Conservation (phyloP, 2,113 vertebrate genomes). For the Aegithalos caudatus region DNA sequence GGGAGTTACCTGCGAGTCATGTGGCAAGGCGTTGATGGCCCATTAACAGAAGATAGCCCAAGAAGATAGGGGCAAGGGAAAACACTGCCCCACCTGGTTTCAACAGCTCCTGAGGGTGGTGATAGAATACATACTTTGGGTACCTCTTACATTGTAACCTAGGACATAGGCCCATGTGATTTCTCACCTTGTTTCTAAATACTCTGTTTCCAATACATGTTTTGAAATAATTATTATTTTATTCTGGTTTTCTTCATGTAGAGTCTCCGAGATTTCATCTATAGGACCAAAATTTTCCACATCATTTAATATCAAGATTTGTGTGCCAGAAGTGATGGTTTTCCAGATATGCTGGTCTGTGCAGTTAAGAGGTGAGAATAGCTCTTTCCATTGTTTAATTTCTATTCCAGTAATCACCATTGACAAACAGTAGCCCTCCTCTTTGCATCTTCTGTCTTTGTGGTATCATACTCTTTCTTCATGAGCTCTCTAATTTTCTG, state of each 20-base stretch:
- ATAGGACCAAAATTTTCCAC: not conserved
- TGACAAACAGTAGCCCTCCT: not conserved
- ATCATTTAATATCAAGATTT: not conserved
- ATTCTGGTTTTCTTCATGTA: not conserved
- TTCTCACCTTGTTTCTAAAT: not conserved
- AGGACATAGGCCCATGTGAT: fast-evolving
- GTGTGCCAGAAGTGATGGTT: not conserved
- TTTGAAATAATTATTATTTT: not conserved
- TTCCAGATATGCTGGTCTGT: not conserved
- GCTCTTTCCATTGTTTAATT: not conserved
- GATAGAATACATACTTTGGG: no score
- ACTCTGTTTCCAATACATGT: not conserved
- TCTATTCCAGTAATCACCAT: not conserved
- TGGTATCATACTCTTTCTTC: not conserved
- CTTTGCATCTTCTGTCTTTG: not conserved
- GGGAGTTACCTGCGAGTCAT: no score
- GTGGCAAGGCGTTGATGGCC: no score
- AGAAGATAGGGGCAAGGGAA: no score
- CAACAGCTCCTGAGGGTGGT: no score
- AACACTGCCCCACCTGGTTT: no score
- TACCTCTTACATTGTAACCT: no score
- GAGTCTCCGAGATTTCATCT: not conserved
- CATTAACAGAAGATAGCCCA: no score
- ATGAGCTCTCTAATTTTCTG: not conserved
- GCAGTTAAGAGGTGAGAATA: not conserved